phyloP scores from a whole-genome alignment of 1,140 invertebrate genomes.

The Vanessa atalanta region DNA sequence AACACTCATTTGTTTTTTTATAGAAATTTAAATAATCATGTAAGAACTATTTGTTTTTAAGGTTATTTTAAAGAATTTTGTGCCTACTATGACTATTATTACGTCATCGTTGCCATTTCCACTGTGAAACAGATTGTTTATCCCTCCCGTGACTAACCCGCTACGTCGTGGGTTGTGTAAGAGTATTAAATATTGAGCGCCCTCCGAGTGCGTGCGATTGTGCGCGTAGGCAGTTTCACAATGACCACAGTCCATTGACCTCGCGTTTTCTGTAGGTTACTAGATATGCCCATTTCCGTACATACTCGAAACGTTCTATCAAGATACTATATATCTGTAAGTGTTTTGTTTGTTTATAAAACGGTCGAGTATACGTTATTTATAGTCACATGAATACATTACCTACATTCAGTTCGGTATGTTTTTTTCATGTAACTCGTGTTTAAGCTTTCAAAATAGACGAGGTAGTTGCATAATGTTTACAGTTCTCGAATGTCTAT shows the following conservation, averaged over 20 bases:
- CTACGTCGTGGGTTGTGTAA: constrained; percentile 21
- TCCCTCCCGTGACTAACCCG: constrained; percentile 22
- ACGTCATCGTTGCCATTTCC: neutral
- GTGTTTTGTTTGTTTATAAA: constrained; percentile 20
- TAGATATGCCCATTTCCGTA: constrained; percentile 43
- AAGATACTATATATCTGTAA: constrained; percentile 5
- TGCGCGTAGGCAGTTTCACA: constrained; percentile 49
- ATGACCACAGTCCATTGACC: constrained; percentile 55
- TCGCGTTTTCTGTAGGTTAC: constrained; percentile 51
- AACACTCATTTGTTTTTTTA: neutral
- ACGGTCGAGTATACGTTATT: constrained; percentile 6
- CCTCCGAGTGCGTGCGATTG: constrained; percentile 30
- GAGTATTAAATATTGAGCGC: constrained; percentile 25
- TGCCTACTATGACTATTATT: neutral
- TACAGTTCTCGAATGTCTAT: constrained; percentile 22
- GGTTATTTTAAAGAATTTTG: too few species aligned
- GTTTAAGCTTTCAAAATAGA: constrained; percentile 6
- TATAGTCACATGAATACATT: constrained; percentile 1
- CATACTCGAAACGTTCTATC: constrained; percentile 10
- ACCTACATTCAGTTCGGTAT: neutral
- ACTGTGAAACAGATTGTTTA: constrained; percentile 8
- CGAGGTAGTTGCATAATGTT: constrained; percentile 14
- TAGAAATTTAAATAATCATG: neutral
- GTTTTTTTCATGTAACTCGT: constrained; percentile 6
- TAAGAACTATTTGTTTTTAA: too few species aligned